Evolutionary conservation across 2,797 vertebrate genomes (phyloP).

Genomic region (Aphelocoma californica): DNA sequence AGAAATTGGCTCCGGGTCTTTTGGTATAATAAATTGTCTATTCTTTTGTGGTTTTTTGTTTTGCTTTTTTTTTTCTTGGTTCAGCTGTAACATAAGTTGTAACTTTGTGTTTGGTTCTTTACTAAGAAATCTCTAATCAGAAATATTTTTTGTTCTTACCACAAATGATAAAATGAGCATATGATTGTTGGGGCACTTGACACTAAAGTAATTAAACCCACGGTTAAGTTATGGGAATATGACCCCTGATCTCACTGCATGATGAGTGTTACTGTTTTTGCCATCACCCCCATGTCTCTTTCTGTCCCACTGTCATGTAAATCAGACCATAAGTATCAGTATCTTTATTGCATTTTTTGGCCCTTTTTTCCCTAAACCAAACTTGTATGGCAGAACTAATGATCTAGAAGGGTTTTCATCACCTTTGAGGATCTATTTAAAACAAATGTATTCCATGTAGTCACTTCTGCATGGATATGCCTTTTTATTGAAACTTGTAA

Average conservation of each 20-base stretch:
- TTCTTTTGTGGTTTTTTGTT: background rate
- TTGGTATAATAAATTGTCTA: background rate
- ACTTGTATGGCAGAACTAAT: background rate
- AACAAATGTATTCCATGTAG: background rate
- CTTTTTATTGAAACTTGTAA: background rate
- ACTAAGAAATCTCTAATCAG: background rate
- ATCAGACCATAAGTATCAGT: background rate
- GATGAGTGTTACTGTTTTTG: background rate
- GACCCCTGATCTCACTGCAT: background rate
- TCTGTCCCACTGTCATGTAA: background rate
- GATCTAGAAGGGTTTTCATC: background rate
- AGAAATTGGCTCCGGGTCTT: background rate
- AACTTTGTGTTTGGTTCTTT: background rate
- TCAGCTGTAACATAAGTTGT: background rate
- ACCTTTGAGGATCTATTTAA: background rate
- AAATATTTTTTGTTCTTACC: background rate
- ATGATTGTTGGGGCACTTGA: background rate
- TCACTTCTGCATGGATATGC: background rate
- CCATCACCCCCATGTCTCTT: background rate
- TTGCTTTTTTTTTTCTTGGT: background rate
- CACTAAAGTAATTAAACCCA: background rate
- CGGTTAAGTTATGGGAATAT: background rate
- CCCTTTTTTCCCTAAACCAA: background rate
- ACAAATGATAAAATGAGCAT: background rate
- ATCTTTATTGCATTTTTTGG: background rate